Evolutionary conservation across 2,888 invertebrate species (phyloP).

Genomic region (Tyria jacobaeae): DNA sequence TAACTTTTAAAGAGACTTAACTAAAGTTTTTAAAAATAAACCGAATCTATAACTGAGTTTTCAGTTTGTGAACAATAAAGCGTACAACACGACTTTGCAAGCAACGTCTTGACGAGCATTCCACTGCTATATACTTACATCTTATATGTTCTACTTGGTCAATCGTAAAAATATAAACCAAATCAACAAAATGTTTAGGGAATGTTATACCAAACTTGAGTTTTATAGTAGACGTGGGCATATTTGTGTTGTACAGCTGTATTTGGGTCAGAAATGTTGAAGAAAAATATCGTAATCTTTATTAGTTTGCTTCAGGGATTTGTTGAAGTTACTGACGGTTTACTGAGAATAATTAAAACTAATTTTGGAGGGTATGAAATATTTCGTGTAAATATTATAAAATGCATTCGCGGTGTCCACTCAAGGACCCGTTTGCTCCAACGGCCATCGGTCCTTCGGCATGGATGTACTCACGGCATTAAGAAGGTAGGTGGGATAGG

Average conservation of each 20-base stretch:
- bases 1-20: background rate
- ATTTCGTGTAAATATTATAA: background rate
- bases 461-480: too few species aligned
- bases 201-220: conserved; percentile 26
- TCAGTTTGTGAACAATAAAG: conserved; percentile 48
- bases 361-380: background rate
- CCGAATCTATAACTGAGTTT: conserved; percentile 11
- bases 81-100: conserved; percentile 55
- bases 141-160: conserved; percentile 29
- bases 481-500: too few species aligned
- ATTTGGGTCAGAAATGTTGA: conserved; percentile 13
- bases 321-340: background rate
- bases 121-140: conserved; percentile 27
- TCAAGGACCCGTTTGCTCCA: too few species aligned
- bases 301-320: conserved; percentile 10
- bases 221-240: conserved; percentile 20
- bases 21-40: background rate
- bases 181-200: conserved; percentile 20
- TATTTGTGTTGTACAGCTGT: conserved; percentile 7
- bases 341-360: background rate
- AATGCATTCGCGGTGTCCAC: too few species aligned
- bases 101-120: conserved; percentile 47
- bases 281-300: conserved; percentile 13
- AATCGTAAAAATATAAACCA: conserved; percentile 32
- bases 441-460: too few species aligned